Evolutionary conservation across 2,888 invertebrate species (phyloP).

Genomic region (Willowsia nigromaculata): DNA sequence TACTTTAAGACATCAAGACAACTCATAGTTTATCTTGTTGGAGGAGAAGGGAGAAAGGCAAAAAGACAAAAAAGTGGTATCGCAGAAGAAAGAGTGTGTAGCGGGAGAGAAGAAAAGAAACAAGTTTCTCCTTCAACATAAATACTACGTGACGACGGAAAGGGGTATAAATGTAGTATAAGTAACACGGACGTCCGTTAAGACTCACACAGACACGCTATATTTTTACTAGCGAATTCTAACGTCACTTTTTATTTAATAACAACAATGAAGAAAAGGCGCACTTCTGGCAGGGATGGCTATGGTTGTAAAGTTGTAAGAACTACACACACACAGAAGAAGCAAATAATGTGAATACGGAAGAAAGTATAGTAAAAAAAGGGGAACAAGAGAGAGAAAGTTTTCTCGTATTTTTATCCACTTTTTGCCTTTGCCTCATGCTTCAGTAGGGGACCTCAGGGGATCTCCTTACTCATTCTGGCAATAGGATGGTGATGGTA

Average conservation of each 20-base stretch:
- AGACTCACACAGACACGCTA: slow-evolving; percentile 23
- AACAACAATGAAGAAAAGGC: slow-evolving; percentile 53
- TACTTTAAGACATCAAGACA: not conserved
- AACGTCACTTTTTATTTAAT: slow-evolving; percentile 65
- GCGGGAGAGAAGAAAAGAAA: not conserved
- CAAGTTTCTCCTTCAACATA: slow-evolving; percentile 50
- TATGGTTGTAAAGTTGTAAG: too few species aligned
- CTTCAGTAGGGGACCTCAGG: slow-evolving; percentile 24
- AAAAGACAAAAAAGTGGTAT: not conserved
- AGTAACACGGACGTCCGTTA: slow-evolving; percentile 47
- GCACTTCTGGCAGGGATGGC: not conserved
- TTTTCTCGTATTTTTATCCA: slow-evolving; percentile 58
- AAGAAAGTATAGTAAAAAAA: not conserved
- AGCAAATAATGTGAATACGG: not conserved
- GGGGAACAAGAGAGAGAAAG: slow-evolving; percentile 18
- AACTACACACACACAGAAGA: not conserved
- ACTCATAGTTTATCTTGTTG: slow-evolving; percentile 19
- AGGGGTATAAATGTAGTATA: slow-evolving; percentile 36
- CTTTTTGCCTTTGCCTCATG: slow-evolving; percentile 37
- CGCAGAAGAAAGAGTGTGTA: not conserved
- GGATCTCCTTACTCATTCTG: slow-evolving; percentile 44
- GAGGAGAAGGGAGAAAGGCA: not conserved
- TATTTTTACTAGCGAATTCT: slow-evolving; percentile 20
- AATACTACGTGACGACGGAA: slow-evolving; percentile 51
- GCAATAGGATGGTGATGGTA: not conserved